Base-by-base conservation (phyloP, 2,888 invertebrate species). In the Drosophila ustulata region DNA sequence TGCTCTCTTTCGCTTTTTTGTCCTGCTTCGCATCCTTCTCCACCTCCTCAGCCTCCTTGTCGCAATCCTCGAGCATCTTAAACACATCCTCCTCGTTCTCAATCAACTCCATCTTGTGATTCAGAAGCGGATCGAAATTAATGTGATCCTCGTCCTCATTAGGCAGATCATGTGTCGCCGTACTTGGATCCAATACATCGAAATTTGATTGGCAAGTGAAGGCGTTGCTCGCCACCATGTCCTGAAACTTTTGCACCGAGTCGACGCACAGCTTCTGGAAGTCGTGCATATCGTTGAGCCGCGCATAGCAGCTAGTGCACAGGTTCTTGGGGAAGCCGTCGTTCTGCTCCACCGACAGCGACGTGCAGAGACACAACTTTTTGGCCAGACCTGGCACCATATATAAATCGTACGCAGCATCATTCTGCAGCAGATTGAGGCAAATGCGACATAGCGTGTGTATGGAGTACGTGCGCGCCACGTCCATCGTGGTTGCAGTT, bases 371-470 rank as follows among this genome's bases (percentile, higher is more conserved):
- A 66, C 84, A 82, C 3, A 92, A 80, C 73, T 91, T 92, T 69
- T 91, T 89, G 26, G 85, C 88, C 59, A 91, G 70, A 41, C 90
- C 91, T 11, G 91, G 90, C 45, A 90, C 84, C 63, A 83, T 55
- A 69, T 91, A 91, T 63, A 91, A 67, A 81, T 91, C 90, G 64
- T 90, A 88, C 9, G 82, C 74, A 62, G 71, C 82, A 50, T 85
- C 89, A 72, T 81, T 89, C 64, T 89, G 82, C 63, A 91, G 57
- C 49, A 82, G 80, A 65, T 90, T 87, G 23, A 91, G 69, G 56
- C 91, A 91, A 32, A 92, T 91, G 34, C 92, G 92, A 75, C 91
- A 91, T 63, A 91, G 78, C 63, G 91, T 84, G 61, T 91, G 77
- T 52, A 90, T 86, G 63, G 81, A 82, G 45, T 76, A 83, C 25